Evolutionary conservation across 2,888 invertebrate species (phyloP).

Genomic region (Orthosia gracilis): DNA sequence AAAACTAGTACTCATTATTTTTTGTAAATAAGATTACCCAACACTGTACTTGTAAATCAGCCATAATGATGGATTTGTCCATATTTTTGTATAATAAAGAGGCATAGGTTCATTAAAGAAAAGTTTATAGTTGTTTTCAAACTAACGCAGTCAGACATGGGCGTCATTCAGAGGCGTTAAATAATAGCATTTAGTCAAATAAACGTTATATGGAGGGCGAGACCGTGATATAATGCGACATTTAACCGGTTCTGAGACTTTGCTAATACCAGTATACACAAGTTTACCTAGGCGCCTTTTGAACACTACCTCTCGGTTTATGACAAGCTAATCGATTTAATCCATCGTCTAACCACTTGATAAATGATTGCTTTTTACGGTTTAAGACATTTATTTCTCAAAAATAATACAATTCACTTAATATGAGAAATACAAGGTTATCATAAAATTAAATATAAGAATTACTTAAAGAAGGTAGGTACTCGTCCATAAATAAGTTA

Average conservation of each 20-base stretch:
- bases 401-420: no score
- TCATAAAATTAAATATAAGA: no score
- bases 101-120: not conserved
- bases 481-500: no score
- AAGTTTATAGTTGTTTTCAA: not conserved
- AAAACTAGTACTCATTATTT: constrained; percentile 37
- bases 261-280: not conserved
- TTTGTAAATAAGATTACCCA: constrained; percentile 22
- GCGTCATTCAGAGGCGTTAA: constrained; percentile 3
- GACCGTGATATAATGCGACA: constrained; percentile 28
- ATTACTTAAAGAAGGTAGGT: no score
- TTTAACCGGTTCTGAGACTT: constrained; percentile 5
- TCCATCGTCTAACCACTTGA: not conserved
- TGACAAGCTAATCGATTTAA: constrained; percentile 39
- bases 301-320: not conserved
- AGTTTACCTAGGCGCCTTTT: constrained; percentile 10
- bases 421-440: no score
- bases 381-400: no score
- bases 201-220: not conserved
- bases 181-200: constrained; percentile 21
- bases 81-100: not conserved
- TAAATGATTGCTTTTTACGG: not conserved
- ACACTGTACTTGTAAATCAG: constrained; percentile 13
- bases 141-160: not conserved
- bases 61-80: constrained; percentile 1